A percentile compares a stretch with the other conserved stretches of the same genome.
Evolutionary conservation across 2,797 vertebrate species (phyloP).

Genomic region (Synaphobranchus kaupii): DNA sequence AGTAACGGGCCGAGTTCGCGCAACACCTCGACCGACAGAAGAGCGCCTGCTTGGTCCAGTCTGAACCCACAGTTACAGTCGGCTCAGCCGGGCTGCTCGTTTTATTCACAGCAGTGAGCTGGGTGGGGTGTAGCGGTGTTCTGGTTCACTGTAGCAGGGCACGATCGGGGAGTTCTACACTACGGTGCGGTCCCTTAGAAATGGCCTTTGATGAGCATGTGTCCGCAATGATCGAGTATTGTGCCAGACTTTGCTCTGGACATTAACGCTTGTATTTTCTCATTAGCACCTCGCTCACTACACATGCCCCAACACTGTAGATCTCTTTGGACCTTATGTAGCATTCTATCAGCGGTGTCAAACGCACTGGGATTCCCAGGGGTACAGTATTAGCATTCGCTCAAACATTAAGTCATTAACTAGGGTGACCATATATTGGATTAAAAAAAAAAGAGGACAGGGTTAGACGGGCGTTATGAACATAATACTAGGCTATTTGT

Average conservation of each 20-base stretch:
- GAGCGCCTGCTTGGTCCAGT: background rate
- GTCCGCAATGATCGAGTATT: background rate
- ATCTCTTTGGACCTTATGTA: background rate
- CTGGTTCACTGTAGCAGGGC: background rate
- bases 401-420: background rate
- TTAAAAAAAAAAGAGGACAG: no score
- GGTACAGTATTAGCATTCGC: background rate
- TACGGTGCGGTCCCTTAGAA: background rate
- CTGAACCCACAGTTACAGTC: background rate
- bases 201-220: background rate
- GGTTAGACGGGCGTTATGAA: no score
- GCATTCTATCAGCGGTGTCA: background rate
- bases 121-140: background rate
- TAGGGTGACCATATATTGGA: no score
- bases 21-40: background rate
- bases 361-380: background rate
- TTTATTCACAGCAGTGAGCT: background rate
- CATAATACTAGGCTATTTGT: no score
- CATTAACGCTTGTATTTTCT: background rate
- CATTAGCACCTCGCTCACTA: background rate
- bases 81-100: background rate
- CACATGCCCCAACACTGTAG: background rate
- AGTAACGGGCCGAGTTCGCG: background rate
- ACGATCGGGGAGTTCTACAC: no score
- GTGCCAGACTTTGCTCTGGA: background rate